Conservation (phyloP, 2,888 invertebrate genomes). For the Colostygia pectinataria region DNA sequence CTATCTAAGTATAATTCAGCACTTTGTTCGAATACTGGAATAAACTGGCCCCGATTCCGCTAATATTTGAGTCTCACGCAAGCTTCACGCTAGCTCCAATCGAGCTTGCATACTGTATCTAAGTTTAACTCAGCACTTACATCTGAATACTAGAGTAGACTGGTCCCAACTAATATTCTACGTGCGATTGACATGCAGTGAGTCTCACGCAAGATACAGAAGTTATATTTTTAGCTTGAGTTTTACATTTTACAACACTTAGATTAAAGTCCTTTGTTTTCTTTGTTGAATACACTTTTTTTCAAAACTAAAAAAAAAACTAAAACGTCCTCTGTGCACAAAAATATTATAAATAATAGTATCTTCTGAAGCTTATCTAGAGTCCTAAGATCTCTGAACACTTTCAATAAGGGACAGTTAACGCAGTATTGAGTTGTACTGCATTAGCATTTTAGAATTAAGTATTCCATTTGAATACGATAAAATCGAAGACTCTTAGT, state of each 20-base stretch:
- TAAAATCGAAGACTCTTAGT: constrained; percentile 19
- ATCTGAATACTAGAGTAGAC: neutral
- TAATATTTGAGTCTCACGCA: too few relatives aligned
- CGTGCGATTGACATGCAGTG: neutral
- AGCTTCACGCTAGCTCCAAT: too few relatives aligned
- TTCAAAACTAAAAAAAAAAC: too few relatives aligned
- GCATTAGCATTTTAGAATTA: constrained; percentile 24
- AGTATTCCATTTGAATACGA: constrained; percentile 20
- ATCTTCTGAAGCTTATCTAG: constrained; percentile 1
- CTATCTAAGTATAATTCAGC: too few relatives aligned
- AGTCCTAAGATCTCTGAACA: neutral
- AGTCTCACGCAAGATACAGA: too few relatives aligned
- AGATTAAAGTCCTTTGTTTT: too few relatives aligned
- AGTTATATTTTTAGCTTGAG: too few relatives aligned
- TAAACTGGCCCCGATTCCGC: too few relatives aligned
- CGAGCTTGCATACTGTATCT: constrained; percentile 1
- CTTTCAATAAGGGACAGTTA: constrained; percentile 5
- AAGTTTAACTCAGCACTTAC: constrained; percentile 5
- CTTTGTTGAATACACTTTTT: too few relatives aligned
- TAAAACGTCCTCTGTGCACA: too few relatives aligned
- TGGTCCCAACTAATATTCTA: neutral
- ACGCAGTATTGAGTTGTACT: constrained; percentile 15
- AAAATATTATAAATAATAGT: neutral
- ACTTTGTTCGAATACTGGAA: too few relatives aligned
- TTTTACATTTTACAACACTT: too few relatives aligned